Evolutionary conservation across 35 echinoderm and acorn worm species (phyloP), one percentile per base, ranked within the genome.

Genomic region (Holothuria glaberrima): DNA sequence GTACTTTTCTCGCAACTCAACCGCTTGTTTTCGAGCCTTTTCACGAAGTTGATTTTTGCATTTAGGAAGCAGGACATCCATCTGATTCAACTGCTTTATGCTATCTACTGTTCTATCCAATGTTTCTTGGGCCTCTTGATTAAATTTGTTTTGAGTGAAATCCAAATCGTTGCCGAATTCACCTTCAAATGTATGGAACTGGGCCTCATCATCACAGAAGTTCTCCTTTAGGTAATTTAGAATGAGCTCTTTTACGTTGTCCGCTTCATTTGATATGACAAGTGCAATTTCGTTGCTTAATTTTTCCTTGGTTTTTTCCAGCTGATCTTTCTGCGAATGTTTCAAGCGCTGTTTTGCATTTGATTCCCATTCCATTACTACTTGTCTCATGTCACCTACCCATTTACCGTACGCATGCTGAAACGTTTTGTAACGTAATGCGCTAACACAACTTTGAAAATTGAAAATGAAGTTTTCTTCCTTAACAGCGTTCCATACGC

Each of bases 381-480:
- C 26, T 56, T 82, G 78, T 26, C 78, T 75, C 71, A 87, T 87
- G 24, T 87, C 85, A 44, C 60, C 85, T 4, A 87, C 22, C 85
- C 85, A 69, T 41, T 44, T 70, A 27, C 85, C 85, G 30, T 87
- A 87, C 10, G 21, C 58, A 71, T 87, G 85, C 30, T 87, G 85
- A 68, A 86, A 86, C 12, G 14, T 34, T 35, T 86, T 86, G 83
- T 86, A 86, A 5, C 35, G 83, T 20, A 86, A 26, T 22, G 85
- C 85, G 6, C n/a, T 64, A 2, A 90, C 14, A 30, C 75, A 68
- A 56, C 80, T 90, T 52, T 90, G 35, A 41, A 90, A 90, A 50
- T 76, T 90, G 45, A 90, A 90, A 10, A 90, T 81, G 33, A 90
- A 90, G 20, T 82, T 83, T 70, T 90, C 66, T 56, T 70, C 75